phyloP scores from a whole-genome alignment of 1,140 invertebrate genomes.

The Ceratina calcarata region DNA sequence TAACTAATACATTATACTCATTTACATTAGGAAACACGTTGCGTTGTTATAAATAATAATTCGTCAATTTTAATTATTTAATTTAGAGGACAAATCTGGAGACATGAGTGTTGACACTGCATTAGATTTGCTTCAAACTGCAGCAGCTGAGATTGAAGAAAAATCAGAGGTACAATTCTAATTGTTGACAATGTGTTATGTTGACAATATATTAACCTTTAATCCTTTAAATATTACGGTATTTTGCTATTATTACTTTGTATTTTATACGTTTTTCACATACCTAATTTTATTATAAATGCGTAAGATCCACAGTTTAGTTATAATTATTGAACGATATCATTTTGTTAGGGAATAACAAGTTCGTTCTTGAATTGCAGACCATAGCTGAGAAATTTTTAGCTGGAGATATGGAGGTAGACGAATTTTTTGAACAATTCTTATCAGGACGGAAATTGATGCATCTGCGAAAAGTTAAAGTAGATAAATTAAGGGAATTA shows the following conservation, averaged over 20 bases:
- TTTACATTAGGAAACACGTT: not conserved
- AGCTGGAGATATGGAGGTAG: slow-evolving; percentile 86
- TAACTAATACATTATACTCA: not conserved
- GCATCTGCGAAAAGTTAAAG: slow-evolving; percentile 90
- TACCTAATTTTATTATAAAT: not conserved
- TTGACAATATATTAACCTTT: no score
- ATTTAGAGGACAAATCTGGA: slow-evolving; percentile 84
- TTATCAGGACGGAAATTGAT: slow-evolving; percentile 86
- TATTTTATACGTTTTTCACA: not conserved
- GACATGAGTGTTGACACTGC: slow-evolving; percentile 89
- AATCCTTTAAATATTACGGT: no score
- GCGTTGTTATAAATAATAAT: not conserved
- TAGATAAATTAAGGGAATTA: slow-evolving; percentile 92
- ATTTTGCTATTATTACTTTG: no score
- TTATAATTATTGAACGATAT: no score
- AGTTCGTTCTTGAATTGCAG: slow-evolving; percentile 46
- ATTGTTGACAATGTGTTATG: not conserved
- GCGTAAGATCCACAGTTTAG: no score
- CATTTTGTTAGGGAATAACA: no score
- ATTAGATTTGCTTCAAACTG: slow-evolving; percentile 90
- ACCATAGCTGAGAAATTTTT: slow-evolving; percentile 88
- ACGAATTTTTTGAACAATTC: slow-evolving; percentile 90
- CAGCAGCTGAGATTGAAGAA: slow-evolving; percentile 93
- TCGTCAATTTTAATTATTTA: not conserved
- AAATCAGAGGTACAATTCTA: slow-evolving; percentile 86